Evolutionary conservation across 2,113 vertebrate species (phyloP), one percentile per base, ranked within the genome.

Genomic region (Oncorhynchus mykiss): DNA sequence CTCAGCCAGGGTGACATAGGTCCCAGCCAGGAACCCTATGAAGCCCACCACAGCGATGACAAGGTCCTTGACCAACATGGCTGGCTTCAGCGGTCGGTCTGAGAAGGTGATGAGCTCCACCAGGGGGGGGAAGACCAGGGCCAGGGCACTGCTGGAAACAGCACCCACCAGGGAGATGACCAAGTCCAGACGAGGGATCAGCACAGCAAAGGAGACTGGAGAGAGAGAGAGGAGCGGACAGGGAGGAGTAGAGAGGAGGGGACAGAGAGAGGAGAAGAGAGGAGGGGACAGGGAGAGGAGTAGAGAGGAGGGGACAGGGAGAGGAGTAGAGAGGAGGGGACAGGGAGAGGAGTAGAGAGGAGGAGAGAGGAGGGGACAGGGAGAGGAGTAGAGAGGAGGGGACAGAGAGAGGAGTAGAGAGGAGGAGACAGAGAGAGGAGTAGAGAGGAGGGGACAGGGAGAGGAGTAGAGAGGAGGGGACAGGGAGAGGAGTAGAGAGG

Each of bases 111-210:
- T 85, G 27, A 96, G 94, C 89, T 97, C 96, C 70, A 97, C 90
- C 68, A 96, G 74, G 0, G 96, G 96, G 0, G 96, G 96, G 11
- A 97, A 86, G 86, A 96, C 90, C 59, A 97, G 92, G 8, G 96
- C 95, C 80, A 97, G 79, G 0, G 95, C 93, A 69, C 95, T 96
- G 89, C 96, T 97, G 91, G 94, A 95, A 76, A 96, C 93, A 0
- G 96, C 95, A 5, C 96, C 96, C 0, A 97, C 94, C 0, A 97
- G 90, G 20, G 96, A 95, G 83, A 97, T 96, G 60, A 96, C 96
- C 64, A 96, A 84, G 85, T 97, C 96, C 3, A 97, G 89, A 20
- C 93, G 94, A 51, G 96, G 96, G 78, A 97, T 95, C 65, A 90
- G 67, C 31, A 88, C 77, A 3, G 88, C 88, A 1, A 48, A 77